Conservation (phyloP, 1,140 invertebrate genomes). For the Atta texana region DNA sequence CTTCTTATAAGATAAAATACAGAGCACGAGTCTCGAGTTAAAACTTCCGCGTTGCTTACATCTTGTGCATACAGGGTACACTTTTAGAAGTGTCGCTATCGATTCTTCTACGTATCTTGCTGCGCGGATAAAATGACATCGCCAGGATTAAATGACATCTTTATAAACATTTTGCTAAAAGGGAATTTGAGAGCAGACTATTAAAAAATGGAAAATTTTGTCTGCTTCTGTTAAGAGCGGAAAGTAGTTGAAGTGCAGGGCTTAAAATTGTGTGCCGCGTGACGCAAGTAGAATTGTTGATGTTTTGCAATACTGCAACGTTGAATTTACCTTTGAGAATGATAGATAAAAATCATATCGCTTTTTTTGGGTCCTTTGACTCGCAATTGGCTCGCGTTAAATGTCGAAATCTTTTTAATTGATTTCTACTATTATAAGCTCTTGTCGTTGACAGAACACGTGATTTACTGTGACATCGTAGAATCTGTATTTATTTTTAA, state of each 20-base stretch:
- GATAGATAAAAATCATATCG: neutral
- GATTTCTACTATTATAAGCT: neutral
- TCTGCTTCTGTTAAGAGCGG: neutral
- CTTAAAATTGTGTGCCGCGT: constrained; percentile 4
- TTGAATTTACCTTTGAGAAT: constrained; percentile 23
- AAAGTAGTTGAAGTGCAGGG: neutral
- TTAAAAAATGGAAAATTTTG: constrained; percentile 39
- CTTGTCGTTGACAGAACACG: neutral
- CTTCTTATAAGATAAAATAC: constrained; percentile 6
- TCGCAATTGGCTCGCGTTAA: neutral
- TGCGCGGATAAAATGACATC: constrained; percentile 4
- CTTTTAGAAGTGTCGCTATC: constrained; percentile 34
- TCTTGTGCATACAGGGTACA: too few relatives aligned
- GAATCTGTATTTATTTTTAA: neutral
- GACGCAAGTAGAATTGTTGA: constrained; percentile 21
- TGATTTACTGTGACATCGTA: neutral
- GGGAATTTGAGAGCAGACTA: constrained; percentile 19
- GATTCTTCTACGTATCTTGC: constrained; percentile 20
- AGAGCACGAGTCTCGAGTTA: neutral
- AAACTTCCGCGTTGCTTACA: constrained; percentile 16
- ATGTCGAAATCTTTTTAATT: neutral
- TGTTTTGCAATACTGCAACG: neutral
- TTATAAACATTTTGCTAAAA: constrained; percentile 31
- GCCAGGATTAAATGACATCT: constrained; percentile 12
- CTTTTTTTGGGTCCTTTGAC: neutral